Conservation (phyloP, 2,113 vertebrate genomes). For the human region GRCh38 chr5:106956501-106957000, state of each 20-base stretch:
- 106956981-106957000: constrained; percentile 43
- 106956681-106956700: background rate
- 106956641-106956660: background rate
- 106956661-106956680: background rate
- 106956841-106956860: constrained; percentile 20
- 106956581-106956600: background rate
- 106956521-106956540: background rate
- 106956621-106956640: background rate
- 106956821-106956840: background rate
- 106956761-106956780: background rate
- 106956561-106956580: background rate
- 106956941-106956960: constrained; percentile 28
- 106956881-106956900: constrained; percentile 33
- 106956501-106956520: background rate
- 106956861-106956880: background rate
- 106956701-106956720: background rate
- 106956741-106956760: background rate
- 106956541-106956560: background rate
- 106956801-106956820: background rate
- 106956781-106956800: background rate
- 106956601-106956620: background rate
- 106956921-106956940: constrained; percentile 10
- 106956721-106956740: background rate
- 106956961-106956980: constrained; percentile 8
- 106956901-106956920: background rate